These are phyloP conservation scores for Acanthopleura granulata DNA, from an alignment of 2,888 invertebrate species.

Conservation along the genomic window DNA sequence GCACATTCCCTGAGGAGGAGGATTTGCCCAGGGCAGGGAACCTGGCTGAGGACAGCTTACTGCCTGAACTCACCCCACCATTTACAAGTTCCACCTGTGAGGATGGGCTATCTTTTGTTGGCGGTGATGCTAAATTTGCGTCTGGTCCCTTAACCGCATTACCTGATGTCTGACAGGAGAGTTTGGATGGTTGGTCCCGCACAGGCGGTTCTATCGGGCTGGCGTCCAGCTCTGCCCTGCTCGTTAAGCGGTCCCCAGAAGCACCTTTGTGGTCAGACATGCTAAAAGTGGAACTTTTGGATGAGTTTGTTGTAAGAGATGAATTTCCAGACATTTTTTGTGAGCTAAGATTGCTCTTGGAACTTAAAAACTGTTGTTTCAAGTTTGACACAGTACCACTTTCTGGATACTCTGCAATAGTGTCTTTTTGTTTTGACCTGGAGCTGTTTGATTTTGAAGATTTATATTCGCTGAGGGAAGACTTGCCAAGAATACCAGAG, in stretches of 20 bases:
- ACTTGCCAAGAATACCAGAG: constrained; percentile 47
- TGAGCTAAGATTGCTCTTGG: not conserved
- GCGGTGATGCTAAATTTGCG: too few species aligned
- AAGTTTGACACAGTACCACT: constrained; percentile 8
- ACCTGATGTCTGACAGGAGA: too few species aligned
- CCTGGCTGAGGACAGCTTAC: too few species aligned
- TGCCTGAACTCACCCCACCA: too few species aligned
- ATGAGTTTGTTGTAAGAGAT: not conserved
- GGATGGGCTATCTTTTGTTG: too few species aligned
- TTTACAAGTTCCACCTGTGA: too few species aligned
- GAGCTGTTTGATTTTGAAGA: not conserved
- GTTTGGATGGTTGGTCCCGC: constrained; percentile 32
- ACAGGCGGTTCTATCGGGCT: constrained; percentile 55
- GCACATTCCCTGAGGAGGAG: too few species aligned
- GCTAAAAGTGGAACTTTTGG: not conserved
- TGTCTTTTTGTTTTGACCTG: too few species aligned
- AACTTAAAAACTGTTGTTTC: not conserved
- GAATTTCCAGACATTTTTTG: too few species aligned
- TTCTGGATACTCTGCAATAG: not conserved
- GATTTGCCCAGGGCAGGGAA: too few species aligned
- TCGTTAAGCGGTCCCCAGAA: constrained; percentile 17
- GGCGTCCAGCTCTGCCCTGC: constrained; percentile 34
- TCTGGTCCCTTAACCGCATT: too few species aligned
- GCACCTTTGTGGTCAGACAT: not conserved
- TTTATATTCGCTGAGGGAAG: not conserved